These are phyloP conservation scores for Choloepus hoffmanni DNA, from an alignment of 2,113 vertebrate species.

Conservation along the genomic window DNA sequence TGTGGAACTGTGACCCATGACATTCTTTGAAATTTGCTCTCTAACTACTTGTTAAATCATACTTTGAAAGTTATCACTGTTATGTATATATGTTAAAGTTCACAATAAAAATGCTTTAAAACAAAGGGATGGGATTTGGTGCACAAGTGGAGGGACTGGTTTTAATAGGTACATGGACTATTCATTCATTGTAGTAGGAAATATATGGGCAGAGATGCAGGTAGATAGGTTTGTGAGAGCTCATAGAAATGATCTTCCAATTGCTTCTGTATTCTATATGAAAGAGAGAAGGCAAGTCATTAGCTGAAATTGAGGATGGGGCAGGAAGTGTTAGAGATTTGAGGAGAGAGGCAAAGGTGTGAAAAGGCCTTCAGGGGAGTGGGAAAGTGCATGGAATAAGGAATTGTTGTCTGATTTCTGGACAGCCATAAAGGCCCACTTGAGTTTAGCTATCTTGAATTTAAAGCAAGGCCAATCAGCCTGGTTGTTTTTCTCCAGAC, in stretches of 20 bases:
- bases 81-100: no score
- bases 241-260: constrained; percentile 6
- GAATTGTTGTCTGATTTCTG: neutral
- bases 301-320: neutral
- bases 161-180: neutral
- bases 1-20: no score
- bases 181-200: neutral
- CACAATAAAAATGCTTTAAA: no score
- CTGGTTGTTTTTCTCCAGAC: neutral
- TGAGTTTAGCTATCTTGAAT: constrained; percentile 8
- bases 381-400: neutral
- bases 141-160: neutral
- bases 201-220: neutral
- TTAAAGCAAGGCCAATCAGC: neutral
- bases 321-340: neutral
- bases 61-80: no score
- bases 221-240: neutral
- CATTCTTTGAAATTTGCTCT: no score
- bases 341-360: neutral
- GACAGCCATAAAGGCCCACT: neutral
- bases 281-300: constrained; percentile 2
- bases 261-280: neutral
- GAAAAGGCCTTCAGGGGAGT: neutral
- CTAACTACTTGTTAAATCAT: no score
- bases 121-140: neutral